Conservation (phyloP, 2,797 vertebrate species). For the Pachyuromys duprasi region DNA sequence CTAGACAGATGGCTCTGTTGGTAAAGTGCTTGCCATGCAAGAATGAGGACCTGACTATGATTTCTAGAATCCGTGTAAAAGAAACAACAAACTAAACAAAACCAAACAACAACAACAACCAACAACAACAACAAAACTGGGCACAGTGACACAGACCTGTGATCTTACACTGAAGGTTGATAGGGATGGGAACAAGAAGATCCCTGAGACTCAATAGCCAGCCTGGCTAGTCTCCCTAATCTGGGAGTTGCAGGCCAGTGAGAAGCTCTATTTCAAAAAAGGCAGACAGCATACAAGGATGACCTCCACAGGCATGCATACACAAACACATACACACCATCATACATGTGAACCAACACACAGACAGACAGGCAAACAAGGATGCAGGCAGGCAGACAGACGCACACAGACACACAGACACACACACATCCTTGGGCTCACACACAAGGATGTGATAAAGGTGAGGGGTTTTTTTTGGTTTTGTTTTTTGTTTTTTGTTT, state of each 20-base stretch:
- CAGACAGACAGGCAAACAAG: background rate
- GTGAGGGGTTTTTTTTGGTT: too few species aligned
- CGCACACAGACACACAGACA: background rate
- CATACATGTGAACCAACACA: background rate
- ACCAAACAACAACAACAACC: background rate
- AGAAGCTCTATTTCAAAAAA: background rate
- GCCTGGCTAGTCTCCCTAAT: background rate
- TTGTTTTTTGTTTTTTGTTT: too few species aligned
- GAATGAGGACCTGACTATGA: background rate
- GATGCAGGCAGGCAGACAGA: background rate
- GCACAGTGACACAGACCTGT: background rate
- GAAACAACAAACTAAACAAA: background rate
- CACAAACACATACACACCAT: background rate
- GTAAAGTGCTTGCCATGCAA: background rate
- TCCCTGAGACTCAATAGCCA: background rate
- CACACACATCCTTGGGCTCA: too few species aligned
- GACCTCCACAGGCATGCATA: background rate
- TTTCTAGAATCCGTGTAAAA: background rate
- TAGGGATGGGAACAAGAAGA: background rate
- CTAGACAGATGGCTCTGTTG: background rate
- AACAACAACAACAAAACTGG: background rate
- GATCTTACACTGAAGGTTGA: background rate
- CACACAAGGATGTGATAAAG: too few species aligned
- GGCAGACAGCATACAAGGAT: background rate
- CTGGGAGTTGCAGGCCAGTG: background rate